Evolutionary conservation across 2,888 invertebrate species (phyloP).

Genomic region (Dysmachus trigonus): DNA sequence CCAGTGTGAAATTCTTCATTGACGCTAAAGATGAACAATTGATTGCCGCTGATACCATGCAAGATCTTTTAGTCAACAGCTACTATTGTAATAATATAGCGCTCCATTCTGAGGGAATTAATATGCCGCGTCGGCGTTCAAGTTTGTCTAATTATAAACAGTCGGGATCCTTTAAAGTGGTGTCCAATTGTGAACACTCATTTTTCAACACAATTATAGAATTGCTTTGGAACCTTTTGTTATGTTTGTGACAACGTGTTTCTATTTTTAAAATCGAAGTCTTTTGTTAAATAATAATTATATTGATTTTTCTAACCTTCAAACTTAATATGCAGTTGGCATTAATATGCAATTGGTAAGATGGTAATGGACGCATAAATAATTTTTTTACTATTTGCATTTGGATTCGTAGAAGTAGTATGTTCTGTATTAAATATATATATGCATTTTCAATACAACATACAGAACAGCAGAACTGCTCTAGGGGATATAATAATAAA

Average conservation of each 20-base stretch:
- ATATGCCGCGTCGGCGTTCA: neutral
- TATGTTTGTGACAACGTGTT: neutral
- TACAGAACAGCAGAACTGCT: neutral
- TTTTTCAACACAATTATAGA: neutral
- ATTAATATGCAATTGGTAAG: neutral
- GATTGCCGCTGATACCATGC: neutral
- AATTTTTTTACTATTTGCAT: too few relatives aligned
- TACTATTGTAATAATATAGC: neutral
- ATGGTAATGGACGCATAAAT: neutral
- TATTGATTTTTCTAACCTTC: neutral
- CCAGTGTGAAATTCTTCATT: constrained; percentile 70
- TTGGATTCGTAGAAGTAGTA: neutral
- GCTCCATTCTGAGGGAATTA: neutral
- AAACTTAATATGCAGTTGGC: too few relatives aligned
- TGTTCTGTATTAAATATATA: neutral
- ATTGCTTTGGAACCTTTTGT: neutral
- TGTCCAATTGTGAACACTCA: neutral
- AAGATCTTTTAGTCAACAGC: neutral
- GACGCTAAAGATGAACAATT: constrained; percentile 42
- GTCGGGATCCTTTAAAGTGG: neutral
- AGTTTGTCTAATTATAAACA: neutral
- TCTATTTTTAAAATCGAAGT: neutral
- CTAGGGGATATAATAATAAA: neutral
- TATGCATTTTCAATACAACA: neutral
- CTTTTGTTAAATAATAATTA: neutral